Evolutionary conservation across 2,888 invertebrate species (phyloP), one percentile per base, ranked within the genome.

Genomic region (Nineta flava): DNA sequence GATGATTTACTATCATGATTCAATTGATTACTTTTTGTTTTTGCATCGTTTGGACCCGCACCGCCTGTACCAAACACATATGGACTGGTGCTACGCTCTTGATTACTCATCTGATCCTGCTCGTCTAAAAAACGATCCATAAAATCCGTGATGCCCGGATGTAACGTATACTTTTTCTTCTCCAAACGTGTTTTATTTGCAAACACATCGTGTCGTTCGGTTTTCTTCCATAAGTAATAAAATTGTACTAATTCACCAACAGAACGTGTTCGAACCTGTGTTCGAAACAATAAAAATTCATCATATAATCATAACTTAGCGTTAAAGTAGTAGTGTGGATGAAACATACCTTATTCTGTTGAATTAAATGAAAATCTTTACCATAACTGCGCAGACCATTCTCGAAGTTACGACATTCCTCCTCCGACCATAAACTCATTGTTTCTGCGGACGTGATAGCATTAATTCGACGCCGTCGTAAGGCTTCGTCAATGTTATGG

Each of bases 141-240:
- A 63, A 90, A 91, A 68, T 93, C 92, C 51, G 92, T 92, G 57
- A 91, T 83, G 48, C 91, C 92, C 5, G 93, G 93, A 69, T 93
- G 91, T 45, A 93, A 67, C 5, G 85, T 83, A 64, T 92, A 93
- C 64, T 93, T 92, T 65, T 91, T 90, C 70, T 94, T 94, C 62
- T 93, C 93, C 57, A 92, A 66, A 47, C 91, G 74, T 9, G 86
- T 83, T 67, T 88, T 88, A 63, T 88, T 87, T 1, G 92, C 92
- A 64, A 83, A 83, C 59, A 83, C 83, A 68, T 97, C 97, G 66
- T 96, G 94, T 15, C 97, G 75, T 62, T 96, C 96, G 21, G 96
- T 96, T 69, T 97, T 97, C 69, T 99, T 99, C 99, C 99, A 99
- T 50, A 95, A 75, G 60, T 88, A 88, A 67, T 88, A 88, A 71